Evolutionary conservation across 2,888 invertebrate genomes (phyloP).

Genomic region (Rhamphomyia laevipes): DNA sequence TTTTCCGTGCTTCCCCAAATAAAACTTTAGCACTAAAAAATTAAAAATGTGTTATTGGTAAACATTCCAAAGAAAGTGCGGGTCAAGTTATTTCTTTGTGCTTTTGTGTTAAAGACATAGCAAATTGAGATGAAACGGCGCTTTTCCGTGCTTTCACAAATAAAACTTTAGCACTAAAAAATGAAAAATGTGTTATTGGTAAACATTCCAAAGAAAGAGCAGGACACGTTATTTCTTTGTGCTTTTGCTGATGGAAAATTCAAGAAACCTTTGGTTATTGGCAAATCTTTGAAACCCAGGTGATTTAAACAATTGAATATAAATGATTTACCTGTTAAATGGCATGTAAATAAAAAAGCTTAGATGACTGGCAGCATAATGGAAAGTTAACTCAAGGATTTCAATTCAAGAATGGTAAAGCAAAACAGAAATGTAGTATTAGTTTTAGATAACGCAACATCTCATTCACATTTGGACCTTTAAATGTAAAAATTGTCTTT

Average conservation of each 20-base stretch:
- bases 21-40: constrained; percentile 21
- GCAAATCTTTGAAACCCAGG: constrained; percentile 7
- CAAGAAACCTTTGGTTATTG: constrained; percentile 4
- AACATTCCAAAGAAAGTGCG: constrained; percentile 20
- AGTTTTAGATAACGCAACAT: constrained; percentile 11
- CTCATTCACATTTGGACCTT: background rate
- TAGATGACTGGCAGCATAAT: constrained; percentile 3
- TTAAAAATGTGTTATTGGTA: constrained; percentile 21
- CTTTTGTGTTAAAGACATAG: constrained; percentile 11
- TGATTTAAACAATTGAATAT: constrained; percentile 1
- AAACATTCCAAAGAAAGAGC: constrained; percentile 21
- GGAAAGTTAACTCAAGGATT: constrained; percentile 1
- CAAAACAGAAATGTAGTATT: constrained; percentile 10
- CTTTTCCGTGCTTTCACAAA: constrained; percentile 20
- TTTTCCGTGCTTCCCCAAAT: constrained; percentile 20
- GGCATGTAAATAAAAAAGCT: constrained; percentile 1
- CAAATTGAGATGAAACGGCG: constrained; percentile 19
- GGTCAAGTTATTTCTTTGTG: constrained; percentile 19
- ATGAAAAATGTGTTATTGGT: constrained; percentile 21
- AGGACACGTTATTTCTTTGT: constrained; percentile 19
- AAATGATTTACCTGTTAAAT: constrained; percentile 1
- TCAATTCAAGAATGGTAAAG: constrained; percentile 9
- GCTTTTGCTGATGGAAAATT: constrained; percentile 17
- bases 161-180: constrained; percentile 21
- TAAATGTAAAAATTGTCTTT: background rate